phyloP scores from a whole-genome alignment of 1,140 invertebrate genomes.

The Aphaenogaster floridana region DNA sequence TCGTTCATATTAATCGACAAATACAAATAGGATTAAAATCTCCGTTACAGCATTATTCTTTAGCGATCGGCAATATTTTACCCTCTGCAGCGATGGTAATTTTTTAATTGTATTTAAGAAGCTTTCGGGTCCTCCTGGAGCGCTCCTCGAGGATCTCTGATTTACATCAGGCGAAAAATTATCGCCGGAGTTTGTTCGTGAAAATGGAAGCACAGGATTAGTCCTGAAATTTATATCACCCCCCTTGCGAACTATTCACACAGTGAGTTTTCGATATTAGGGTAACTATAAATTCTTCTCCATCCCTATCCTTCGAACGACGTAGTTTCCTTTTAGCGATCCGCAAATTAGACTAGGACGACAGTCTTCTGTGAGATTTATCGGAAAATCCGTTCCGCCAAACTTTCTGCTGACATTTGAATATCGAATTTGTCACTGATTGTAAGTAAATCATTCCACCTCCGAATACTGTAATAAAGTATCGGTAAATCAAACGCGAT shows the following conservation, averaged over 20 bases:
- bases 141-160: slow-evolving; percentile 51
- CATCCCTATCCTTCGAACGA: slow-evolving; percentile 56
- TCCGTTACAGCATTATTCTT: neutral
- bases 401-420: slow-evolving; percentile 70
- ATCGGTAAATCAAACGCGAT: neutral
- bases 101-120: slow-evolving; percentile 57
- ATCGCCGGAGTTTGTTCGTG: slow-evolving; percentile 63
- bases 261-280: slow-evolving; percentile 77
- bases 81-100: slow-evolving; percentile 3
- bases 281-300: slow-evolving; percentile 77
- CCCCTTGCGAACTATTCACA: slow-evolving; percentile 71
- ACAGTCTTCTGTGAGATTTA: slow-evolving; percentile 66
- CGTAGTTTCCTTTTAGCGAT: slow-evolving; percentile 73
- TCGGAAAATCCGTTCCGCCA: slow-evolving; percentile 61
- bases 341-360: slow-evolving; percentile 73
- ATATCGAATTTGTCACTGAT: slow-evolving; percentile 43
- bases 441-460: slow-evolving; percentile 59
- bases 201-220: slow-evolving; percentile 44
- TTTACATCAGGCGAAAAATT: slow-evolving; percentile 74
- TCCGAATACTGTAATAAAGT: neutral
- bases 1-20: neutral
- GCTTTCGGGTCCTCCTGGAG: slow-evolving; percentile 14
- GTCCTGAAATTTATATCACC: slow-evolving; percentile 70
- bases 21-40: neutral
- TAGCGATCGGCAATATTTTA: neutral